A percentile compares a stretch with the other conserved stretches of the same genome.
phyloP scores from a whole-genome alignment of 1,140 invertebrate species.

The Zaprionus lachaisei region DNA sequence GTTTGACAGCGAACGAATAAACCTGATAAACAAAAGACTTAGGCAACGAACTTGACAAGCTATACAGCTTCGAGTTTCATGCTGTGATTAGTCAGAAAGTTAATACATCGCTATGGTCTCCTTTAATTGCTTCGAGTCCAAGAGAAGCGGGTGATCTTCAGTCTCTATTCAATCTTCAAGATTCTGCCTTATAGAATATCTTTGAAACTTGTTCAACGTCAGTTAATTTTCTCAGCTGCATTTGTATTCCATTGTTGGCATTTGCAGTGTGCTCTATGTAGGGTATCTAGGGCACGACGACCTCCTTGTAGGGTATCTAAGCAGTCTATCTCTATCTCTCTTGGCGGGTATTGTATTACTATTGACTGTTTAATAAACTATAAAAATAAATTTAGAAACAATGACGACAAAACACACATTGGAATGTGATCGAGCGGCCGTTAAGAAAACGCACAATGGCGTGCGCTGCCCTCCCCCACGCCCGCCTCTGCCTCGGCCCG shows the following conservation, averaged over 20 bases:
- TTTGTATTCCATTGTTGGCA: not conserved
- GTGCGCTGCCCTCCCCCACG: constrained; percentile 47
- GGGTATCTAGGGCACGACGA: not conserved
- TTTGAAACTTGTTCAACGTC: too few species aligned
- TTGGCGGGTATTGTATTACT: constrained; percentile 51
- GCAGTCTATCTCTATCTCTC: constrained; percentile 12
- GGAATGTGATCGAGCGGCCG: constrained; percentile 72
- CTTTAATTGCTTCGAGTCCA: not conserved
- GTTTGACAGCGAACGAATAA: constrained; percentile 61
- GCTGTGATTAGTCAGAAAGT: constrained; percentile 11
- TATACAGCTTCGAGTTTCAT: constrained; percentile 1
- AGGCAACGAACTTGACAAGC: constrained; percentile 43
- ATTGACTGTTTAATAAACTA: constrained; percentile 80
- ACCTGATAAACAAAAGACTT: constrained; percentile 54
- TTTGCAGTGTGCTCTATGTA: not conserved
- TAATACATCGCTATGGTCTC: constrained; percentile 1
- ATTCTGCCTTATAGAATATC: not conserved
- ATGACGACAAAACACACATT: constrained; percentile 77
- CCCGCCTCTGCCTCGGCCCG: not conserved
- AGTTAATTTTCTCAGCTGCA: not conserved
- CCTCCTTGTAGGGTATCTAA: too few species aligned
- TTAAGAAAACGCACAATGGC: constrained; percentile 67
- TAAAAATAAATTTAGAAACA: constrained; percentile 83
- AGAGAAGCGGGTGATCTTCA: not conserved
- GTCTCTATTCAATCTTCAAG: not conserved